These are phyloP conservation scores for Simalia tracyae DNA, from an alignment of 2,797 vertebrate species.

Conservation along the genomic window DNA sequence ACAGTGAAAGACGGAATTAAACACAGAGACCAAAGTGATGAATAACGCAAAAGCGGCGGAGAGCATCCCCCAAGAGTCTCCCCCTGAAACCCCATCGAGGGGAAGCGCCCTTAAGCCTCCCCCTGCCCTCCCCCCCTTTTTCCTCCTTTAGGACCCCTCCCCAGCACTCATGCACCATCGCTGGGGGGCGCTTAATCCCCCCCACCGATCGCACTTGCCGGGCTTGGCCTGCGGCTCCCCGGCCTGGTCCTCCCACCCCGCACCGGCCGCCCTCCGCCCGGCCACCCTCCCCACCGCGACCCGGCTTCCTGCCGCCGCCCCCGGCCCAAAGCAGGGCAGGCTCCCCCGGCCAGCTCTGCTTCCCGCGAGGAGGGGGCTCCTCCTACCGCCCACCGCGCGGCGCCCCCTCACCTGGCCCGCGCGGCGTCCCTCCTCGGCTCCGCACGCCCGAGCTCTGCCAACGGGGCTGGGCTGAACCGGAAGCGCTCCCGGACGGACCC, in stretches of 20 bases:
- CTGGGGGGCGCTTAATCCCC: neutral
- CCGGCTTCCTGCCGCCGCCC: neutral
- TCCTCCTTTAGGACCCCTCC: neutral
- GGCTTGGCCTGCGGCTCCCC: too few species aligned
- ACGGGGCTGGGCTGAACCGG: slow-evolving; percentile 35
- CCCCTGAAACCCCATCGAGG: too few species aligned
- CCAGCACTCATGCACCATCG: neutral
- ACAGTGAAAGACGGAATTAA: neutral
- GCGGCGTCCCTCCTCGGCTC: neutral
- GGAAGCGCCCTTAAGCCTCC: neutral
- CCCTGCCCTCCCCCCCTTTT: neutral
- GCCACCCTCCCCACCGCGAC: neutral
- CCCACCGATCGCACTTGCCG: too few species aligned
- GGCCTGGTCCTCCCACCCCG: too few species aligned
- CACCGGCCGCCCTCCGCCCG: neutral
- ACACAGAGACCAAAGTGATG: neutral
- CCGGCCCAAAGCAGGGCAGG: neutral
- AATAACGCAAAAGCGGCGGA: neutral
- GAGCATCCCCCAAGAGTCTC: too few species aligned
- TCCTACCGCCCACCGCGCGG: neutral
- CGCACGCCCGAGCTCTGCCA: slow-evolving; percentile 35
- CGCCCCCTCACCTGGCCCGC: neutral
- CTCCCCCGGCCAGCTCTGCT: neutral
- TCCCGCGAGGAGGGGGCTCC: neutral
- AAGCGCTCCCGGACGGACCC: neutral